Evolutionary conservation across 2,888 invertebrate species (phyloP), one percentile per base, ranked within the genome.

Genomic region (Thecophora atra): DNA sequence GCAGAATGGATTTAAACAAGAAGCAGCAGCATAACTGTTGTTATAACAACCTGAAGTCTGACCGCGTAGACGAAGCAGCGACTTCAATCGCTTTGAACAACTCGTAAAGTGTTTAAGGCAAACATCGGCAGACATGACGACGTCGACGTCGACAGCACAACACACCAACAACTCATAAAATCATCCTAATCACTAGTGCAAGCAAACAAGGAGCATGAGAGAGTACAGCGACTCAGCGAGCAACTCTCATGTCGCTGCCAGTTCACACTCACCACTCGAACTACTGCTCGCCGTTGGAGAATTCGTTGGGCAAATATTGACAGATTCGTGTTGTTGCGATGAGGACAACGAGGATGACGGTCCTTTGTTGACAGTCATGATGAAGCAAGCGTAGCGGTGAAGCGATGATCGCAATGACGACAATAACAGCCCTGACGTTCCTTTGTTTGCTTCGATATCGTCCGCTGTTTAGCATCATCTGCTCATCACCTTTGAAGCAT

Each of bases 261-360:
- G 58, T 58, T 58, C 26, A 13, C 24, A 7, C n/a, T 37, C 51
- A 24, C 17, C 52, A n/a, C 21, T 37, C 54, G 67, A 54, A 56
- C 67, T 67, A 64, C 64, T 64, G 47, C 44, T 37, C 21, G 56
- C 21, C 37, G 67, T 42, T 56, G 37, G 83, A 83, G 81, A 81
- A 81, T 83, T 81, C 83, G 80, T 83, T 81, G 80, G 79, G 78
- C 79, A 82, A 82, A 82, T 82, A 83, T 82, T 82, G 83, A 83
- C 80, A 78, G 73, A 78, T 72, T 74, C 74, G 71, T 74, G 66
- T 73, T 74, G 37, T 37, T 74, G n/a, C 63, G 70, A 21, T 62
- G 62, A 24, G 19, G 60, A 24, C 30, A 24, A 60, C 21, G 60
- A 17, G 4, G 60, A 24, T 60, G 17, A 60, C 60, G 60, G 52